Evolutionary conservation across 2,888 invertebrate genomes (phyloP).

Genomic region (Lysandra bellargus): DNA sequence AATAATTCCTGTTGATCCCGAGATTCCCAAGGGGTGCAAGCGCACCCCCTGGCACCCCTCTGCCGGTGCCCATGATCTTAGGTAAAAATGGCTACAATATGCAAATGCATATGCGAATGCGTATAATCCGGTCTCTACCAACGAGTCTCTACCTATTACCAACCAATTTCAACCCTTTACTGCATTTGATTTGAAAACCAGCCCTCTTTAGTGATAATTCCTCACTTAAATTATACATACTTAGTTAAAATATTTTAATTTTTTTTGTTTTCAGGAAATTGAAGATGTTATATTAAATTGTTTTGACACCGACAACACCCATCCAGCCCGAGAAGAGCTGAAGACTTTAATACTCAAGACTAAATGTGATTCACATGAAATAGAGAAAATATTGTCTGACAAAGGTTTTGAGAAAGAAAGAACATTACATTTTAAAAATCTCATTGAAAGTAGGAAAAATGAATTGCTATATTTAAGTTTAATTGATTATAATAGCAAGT

Average conservation of each 20-base stretch:
- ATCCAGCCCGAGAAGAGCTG: conserved; percentile 46
- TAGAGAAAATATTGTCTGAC: conserved; percentile 43
- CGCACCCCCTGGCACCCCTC: too few species aligned
- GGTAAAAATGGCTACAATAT: too few species aligned
- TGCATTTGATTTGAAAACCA: too few species aligned
- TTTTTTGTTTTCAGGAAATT: conserved; percentile 47
- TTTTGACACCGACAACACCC: conserved; percentile 40
- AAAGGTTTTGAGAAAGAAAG: conserved; percentile 50
- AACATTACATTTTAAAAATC: conserved; percentile 43
- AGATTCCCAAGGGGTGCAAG: too few species aligned
- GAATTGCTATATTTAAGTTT: conserved; percentile 52
- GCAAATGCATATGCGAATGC: too few species aligned
- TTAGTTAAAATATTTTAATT: too few species aligned
- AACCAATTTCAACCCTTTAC: too few species aligned
- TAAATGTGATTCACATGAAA: conserved; percentile 48
- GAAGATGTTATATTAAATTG: conserved; percentile 49
- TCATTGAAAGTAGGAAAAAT: conserved; percentile 48
- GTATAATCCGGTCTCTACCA: too few species aligned
- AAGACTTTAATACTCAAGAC: conserved; percentile 47
- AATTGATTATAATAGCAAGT: conserved; percentile 50
- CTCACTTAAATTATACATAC: neutral
- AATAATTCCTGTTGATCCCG: too few species aligned
- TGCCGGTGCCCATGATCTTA: too few species aligned
- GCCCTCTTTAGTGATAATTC: neutral
- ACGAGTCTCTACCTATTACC: too few species aligned